phyloP scores from a whole-genome alignment of 2,113 vertebrate species.

The Podarcis muralis region DNA sequence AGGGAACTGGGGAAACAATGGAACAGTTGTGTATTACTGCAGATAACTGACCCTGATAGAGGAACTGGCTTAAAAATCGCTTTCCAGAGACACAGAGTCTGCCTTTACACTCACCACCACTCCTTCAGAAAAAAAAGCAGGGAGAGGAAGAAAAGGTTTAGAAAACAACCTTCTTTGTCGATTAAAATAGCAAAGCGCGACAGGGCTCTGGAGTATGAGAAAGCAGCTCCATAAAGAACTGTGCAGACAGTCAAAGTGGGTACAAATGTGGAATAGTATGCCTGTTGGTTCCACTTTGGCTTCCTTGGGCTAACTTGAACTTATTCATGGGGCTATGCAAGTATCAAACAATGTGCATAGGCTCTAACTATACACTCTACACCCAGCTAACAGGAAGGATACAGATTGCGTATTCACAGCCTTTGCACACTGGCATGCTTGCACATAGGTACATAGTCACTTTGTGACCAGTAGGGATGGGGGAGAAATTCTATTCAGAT shows the following conservation, averaged over 20 bases:
- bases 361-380: not conserved
- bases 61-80: not conserved
- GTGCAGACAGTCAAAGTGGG: too few relatives aligned
- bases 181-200: not conserved
- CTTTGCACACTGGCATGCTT: too few relatives aligned
- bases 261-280: too few relatives aligned
- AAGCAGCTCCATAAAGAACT: too few relatives aligned
- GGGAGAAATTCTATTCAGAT: too few relatives aligned
- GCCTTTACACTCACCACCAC: not conserved
- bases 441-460: too few relatives aligned
- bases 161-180: not conserved
- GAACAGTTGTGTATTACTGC: slow-evolving; percentile 8
- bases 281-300: not conserved
- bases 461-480: too few relatives aligned
- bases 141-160: slow-evolving; percentile 9
- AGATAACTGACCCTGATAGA: not conserved
- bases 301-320: not conserved
- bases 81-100: not conserved
- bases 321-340: not conserved
- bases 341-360: too few relatives aligned
- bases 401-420: not conserved
- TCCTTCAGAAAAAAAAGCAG: not conserved
- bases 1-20: not conserved
- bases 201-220: too few relatives aligned
- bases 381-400: not conserved